A percentile compares a stretch with the other conserved stretches of the same genome.
Conservation (phyloP, 2,888 invertebrate species). For the Lasius fuliginosus region DNA sequence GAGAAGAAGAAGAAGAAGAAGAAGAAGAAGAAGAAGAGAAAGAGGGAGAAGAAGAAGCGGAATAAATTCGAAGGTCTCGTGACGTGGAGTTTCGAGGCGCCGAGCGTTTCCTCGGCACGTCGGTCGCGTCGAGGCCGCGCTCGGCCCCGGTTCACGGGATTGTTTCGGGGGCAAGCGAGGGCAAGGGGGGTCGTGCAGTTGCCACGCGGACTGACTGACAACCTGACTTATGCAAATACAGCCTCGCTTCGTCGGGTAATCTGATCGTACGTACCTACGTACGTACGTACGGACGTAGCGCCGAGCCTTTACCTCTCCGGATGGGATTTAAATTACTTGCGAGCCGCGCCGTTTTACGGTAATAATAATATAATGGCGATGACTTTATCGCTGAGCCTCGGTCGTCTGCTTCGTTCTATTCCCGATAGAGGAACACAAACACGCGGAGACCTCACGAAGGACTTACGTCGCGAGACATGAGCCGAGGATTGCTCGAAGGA, state of each 20-base stretch:
- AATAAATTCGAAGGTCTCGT: slow-evolving; percentile 55
- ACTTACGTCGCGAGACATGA: background rate
- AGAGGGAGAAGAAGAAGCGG: slow-evolving; percentile 28
- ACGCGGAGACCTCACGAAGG: background rate
- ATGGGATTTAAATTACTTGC: slow-evolving; percentile 83
- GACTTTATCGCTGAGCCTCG: slow-evolving; percentile 68
- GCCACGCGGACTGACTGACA: slow-evolving; percentile 85
- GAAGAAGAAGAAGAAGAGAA: background rate
- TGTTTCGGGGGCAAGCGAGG: slow-evolving; percentile 75
- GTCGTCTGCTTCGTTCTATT: slow-evolving; percentile 27
- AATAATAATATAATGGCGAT: slow-evolving; percentile 74
- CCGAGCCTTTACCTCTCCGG: slow-evolving; percentile 76
- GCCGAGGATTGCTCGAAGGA: background rate
- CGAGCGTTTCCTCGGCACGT: slow-evolving; percentile 71
- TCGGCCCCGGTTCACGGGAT: slow-evolving; percentile 60
- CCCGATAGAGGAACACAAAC: background rate
- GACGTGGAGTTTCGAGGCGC: slow-evolving; percentile 52
- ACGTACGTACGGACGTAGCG: slow-evolving; percentile 65
- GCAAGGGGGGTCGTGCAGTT: slow-evolving; percentile 83
- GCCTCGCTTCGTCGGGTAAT: slow-evolving; percentile 74
- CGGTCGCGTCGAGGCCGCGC: slow-evolving; percentile 53
- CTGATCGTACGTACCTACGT: slow-evolving; percentile 76
- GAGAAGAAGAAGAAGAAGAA: slow-evolving; percentile 24
- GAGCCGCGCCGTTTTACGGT: slow-evolving; percentile 79
- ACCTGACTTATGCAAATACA: slow-evolving; percentile 86